Base-by-base conservation (phyloP, 2,888 invertebrate species). In the Malachius bipustulatus region DNA sequence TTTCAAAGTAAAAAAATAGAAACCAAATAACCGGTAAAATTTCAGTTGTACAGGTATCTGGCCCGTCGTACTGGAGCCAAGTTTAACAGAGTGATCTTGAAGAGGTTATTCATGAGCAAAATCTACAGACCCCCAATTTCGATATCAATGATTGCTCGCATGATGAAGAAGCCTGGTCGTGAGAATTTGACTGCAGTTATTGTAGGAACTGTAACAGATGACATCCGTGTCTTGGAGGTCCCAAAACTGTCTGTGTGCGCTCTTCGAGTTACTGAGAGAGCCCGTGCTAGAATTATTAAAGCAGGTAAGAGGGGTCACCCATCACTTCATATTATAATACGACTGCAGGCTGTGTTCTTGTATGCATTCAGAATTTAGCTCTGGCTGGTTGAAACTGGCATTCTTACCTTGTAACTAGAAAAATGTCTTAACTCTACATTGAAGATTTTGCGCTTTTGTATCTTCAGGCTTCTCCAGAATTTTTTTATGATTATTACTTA, bases 91-190 rank as follows among this genome's bases (percentile, higher is more conserved):
- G 90, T 98, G 51, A 73, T 98, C 35, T 65, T 97, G 61, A 87
- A 82, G 62, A 77, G 98, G 54, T 71, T 98, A 56, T 97, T 93
- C 66, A 98, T 98, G 98, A 93, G 94, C 66, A 87, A 82, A 59
- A 93, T 83, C 53, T 82, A 98, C 68, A 73, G 85, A 44, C 93
- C 97, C 38, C 94, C 97, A 45, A 77, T 98, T 55, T 93, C 96
- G 3, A 57, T 98, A 47, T 85, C 93, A 29, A 79, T 88, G 47
- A 66, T 98, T 54, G 77, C 75, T 9, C 76, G 89, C 42, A 77
- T 87, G 59, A 84, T 93, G 84, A 82, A 79, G 55, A 85, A 84
- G 62, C 78, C 81, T 47, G 85, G 85, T 6, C 82, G 90, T 41
- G 82, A 88, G 50, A 78, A 79, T 35, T 81, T 85, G 52, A 83